Evolutionary conservation across 2,113 vertebrate species (phyloP).

Genomic region (Passerina amoena): DNA sequence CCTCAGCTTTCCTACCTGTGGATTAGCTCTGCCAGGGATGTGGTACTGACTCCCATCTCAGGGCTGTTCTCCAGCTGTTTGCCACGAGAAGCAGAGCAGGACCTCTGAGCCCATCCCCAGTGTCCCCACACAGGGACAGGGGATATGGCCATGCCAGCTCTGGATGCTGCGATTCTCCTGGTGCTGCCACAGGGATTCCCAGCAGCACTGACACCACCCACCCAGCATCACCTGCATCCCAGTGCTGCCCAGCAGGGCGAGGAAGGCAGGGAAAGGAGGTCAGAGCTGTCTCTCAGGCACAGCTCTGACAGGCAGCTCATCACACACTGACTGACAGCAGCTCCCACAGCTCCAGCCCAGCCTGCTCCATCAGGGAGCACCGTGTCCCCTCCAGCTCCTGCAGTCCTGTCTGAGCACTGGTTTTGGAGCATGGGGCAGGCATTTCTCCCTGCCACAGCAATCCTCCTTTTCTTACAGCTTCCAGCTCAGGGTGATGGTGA

Average conservation of each 20-base stretch:
- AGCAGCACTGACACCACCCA: not conserved
- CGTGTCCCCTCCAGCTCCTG: accelerated
- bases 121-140: accelerated
- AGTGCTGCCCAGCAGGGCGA: accelerated
- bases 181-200: not conserved
- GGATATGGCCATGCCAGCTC: accelerated
- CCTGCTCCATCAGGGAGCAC: not conserved
- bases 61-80: not conserved
- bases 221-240: no score
- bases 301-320: not conserved
- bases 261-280: not conserved
- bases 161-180: accelerated
- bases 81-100: not conserved
- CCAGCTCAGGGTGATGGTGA: not conserved
- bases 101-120: accelerated
- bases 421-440: not conserved
- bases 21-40: not conserved
- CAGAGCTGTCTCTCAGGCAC: not conserved
- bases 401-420: no score
- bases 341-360: not conserved
- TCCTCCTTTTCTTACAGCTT: not conserved
- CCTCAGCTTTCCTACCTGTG: not conserved
- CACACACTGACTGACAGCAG: not conserved
- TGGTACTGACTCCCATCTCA: not conserved
- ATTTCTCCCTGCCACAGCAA: not conserved